Percentiles rank a stretch among this genome's conserved stretches.
These are phyloP conservation scores for Rhagonycha lutea DNA, from an alignment of 2,888 invertebrate genomes.

Conservation along the genomic window DNA sequence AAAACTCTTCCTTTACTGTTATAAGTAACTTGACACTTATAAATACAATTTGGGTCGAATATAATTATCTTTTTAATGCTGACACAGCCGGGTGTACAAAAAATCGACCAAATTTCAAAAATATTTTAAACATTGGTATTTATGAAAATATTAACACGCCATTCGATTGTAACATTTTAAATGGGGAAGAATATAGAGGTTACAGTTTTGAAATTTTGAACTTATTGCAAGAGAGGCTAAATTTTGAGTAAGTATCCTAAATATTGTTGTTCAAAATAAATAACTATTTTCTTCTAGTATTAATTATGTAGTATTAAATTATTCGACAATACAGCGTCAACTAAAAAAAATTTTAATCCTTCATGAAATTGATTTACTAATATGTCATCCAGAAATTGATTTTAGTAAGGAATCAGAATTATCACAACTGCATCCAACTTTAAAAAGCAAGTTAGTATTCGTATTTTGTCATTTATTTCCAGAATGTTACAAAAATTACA, in stretches of 20 bases:
- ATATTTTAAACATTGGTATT: constrained; percentile 11
- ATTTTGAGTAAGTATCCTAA: constrained; percentile 7
- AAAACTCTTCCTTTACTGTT: constrained; percentile 6
- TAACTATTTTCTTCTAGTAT: constrained; percentile 1
- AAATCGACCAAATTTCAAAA: neutral
- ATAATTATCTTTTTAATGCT: constrained; percentile 2
- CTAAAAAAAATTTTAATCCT: neutral
- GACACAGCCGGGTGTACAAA: neutral
- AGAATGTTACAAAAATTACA: neutral
- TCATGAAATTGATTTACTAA: constrained; percentile 12
- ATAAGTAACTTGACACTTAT: neutral
- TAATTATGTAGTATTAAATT: constrained; percentile 2
- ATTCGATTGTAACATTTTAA: constrained; percentile 12
- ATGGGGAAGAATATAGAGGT: neutral
- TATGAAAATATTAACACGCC: constrained; percentile 6
- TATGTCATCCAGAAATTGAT: constrained; percentile 12
- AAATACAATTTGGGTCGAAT: constrained; percentile 12
- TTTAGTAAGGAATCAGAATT: neutral
- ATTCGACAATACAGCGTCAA: neutral
- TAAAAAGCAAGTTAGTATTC: constrained; percentile 12
- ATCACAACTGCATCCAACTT: constrained; percentile 5
- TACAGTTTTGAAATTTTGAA: constrained; percentile 10
- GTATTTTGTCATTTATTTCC: neutral
- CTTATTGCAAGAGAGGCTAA: constrained; percentile 5
- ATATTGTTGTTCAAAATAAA: neutral